These are phyloP conservation scores for Drosophila jambulina DNA, from an alignment of 1,140 invertebrate species.

Conservation along the genomic window DNA sequence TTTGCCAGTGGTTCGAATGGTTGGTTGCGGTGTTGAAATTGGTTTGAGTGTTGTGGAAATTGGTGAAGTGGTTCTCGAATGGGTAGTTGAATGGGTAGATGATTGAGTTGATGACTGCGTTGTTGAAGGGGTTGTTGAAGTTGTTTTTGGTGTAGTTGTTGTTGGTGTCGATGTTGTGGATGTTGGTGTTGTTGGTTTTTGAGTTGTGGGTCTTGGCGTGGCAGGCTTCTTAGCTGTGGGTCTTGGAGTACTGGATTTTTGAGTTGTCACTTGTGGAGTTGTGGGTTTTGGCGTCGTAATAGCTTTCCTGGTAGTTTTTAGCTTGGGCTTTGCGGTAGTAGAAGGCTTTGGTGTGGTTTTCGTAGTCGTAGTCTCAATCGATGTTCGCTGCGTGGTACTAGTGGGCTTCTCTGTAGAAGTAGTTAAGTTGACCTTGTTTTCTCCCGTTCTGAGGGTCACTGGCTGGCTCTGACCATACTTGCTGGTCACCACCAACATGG, in stretches of 20 bases:
- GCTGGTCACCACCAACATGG: constrained; percentile 67
- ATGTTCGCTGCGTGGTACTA: neutral
- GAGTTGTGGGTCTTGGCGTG: constrained; percentile 20
- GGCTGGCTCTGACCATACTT: constrained; percentile 67
- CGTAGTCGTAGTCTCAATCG: neutral
- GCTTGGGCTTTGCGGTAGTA: constrained; percentile 29
- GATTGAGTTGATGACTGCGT: constrained; percentile 9
- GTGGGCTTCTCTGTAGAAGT: constrained; percentile 6
- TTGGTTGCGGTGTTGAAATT: constrained; percentile 8
- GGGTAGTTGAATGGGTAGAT: constrained; percentile 11
- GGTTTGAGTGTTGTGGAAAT: constrained; percentile 18
- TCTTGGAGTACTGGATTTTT: constrained; percentile 1
- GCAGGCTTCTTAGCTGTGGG: constrained; percentile 16
- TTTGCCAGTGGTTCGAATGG: constrained; percentile 14
- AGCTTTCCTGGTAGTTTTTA: constrained; percentile 34
- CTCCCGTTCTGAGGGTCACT: constrained; percentile 50
- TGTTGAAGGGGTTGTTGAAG: constrained; percentile 15
- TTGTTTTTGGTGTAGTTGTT: neutral
- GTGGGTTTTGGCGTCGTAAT: constrained; percentile 29
- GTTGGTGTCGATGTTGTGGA: constrained; percentile 6
- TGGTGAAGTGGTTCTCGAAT: constrained; percentile 22
- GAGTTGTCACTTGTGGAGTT: constrained; percentile 3
- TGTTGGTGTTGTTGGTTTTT: constrained; percentile 3
- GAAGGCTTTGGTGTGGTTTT: constrained; percentile 24
- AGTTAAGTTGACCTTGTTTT: constrained; percentile 18